Conservation (phyloP, 1,140 invertebrate species). For the Thaumatotibia leucotreta region DNA sequence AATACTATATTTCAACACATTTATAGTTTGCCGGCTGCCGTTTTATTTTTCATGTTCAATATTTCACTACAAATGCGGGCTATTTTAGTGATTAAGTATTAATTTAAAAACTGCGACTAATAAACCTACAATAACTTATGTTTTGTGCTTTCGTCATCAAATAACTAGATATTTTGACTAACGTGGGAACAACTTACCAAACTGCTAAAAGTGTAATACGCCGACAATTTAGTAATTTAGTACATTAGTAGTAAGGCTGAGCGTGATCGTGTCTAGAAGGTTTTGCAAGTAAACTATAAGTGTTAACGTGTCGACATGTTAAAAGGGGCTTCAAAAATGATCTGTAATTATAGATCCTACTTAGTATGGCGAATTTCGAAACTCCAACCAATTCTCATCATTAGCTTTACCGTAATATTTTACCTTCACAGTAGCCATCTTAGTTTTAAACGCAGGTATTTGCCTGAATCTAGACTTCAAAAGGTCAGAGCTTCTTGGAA, state of each 20-base stretch:
- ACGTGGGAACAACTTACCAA: too few relatives aligned
- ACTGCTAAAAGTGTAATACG: too few relatives aligned
- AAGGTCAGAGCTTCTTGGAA: constrained; percentile 11
- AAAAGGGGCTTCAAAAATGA: neutral
- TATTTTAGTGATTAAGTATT: too few relatives aligned
- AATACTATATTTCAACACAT: too few relatives aligned
- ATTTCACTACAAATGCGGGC: too few relatives aligned
- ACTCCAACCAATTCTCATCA: neutral
- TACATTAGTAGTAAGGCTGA: constrained; percentile 25
- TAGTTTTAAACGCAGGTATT: neutral
- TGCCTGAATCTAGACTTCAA: neutral
- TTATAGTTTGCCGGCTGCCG: too few relatives aligned
- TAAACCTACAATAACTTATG: too few relatives aligned
- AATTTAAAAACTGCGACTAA: too few relatives aligned
- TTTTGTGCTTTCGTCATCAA: too few relatives aligned
- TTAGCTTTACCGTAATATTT: neutral
- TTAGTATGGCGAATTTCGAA: neutral
- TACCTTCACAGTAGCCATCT: neutral
- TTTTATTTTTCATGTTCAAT: too few relatives aligned
- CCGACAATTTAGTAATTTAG: neutral
- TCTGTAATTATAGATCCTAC: neutral
- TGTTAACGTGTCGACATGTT: neutral
- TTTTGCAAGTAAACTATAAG: neutral
- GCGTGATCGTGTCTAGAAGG: constrained; percentile 25
- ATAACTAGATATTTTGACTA: too few relatives aligned